Evolutionary conservation across 2,797 vertebrate species (phyloP), one percentile per base, ranked within the genome.

Genomic region (Chelon auratus): DNA sequence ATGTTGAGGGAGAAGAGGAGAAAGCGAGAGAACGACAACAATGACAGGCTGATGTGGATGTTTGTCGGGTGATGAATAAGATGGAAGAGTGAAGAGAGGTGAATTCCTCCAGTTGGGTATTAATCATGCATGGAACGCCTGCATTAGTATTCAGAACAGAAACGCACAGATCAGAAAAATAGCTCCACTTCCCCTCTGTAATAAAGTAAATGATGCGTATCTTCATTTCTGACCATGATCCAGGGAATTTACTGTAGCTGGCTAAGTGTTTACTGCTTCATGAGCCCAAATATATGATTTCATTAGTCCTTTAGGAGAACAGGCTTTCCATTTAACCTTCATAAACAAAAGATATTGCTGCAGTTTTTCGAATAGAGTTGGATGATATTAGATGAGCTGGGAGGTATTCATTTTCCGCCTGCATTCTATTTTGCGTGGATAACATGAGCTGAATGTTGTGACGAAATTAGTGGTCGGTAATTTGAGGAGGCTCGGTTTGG

Each of bases 161-260:
- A 68, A 73, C 24, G 8, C 62, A 53, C 30, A 50, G 68, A 81
- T 67, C 52, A 72, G 68, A 39, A 69, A 73, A 57, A 83, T 12
- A 60, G 43, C 54, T 72, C 61, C 43, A 13, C 43, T 67, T 76
- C 66, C 42, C 55, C 62, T 60, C 42, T 72, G 75, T 61, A 61
- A 78, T 87, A 79, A 86, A 90, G 64, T 64, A 81, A 87, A 88
- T 82, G 77, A 84, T 80, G 75, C 24, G 0, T 55, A 40, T 78
- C 69, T 74, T 82, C 60, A 82, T 78, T 54, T 62, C 68, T 67
- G 77, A 70, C 69, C 50, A 22, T 13, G 50, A 80, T 86, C 74
- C 62, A 62, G 70, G 51, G 63, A 54, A 59, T 86, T 77, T 72
- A 72, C 60, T 67, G 30, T 65, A 74, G 64, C 43, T 73, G 60